These are phyloP conservation scores for Atta colombica DNA, from an alignment of 1,140 invertebrate species.

Conservation along the genomic window DNA sequence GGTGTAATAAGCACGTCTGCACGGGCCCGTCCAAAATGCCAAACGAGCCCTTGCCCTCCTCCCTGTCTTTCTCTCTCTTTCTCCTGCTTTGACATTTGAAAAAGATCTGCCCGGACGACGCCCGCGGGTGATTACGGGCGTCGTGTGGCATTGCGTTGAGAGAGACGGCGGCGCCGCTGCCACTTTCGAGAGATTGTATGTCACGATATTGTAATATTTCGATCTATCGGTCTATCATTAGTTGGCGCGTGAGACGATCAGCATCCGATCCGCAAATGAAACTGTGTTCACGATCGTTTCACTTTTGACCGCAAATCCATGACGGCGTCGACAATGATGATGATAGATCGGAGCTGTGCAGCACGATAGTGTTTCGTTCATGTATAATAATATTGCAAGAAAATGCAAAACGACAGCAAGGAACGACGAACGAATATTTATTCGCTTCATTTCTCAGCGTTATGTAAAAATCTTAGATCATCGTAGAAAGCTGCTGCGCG, in stretches of 20 bases:
- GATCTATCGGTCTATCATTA: slow-evolving; percentile 41
- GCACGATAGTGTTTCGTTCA: neutral
- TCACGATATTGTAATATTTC: slow-evolving; percentile 42
- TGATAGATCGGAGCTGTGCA: neutral
- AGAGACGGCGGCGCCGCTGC: neutral
- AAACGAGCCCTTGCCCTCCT: slow-evolving; percentile 64
- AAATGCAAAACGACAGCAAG: neutral
- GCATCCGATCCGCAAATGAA: slow-evolving; percentile 25
- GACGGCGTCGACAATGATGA: neutral
- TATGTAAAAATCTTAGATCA: slow-evolving; percentile 64
- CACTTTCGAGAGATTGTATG: slow-evolving; percentile 57
- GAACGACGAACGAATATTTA: slow-evolving; percentile 32
- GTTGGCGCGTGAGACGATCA: neutral
- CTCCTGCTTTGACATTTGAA: slow-evolving; percentile 67
- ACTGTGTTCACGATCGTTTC: slow-evolving; percentile 55
- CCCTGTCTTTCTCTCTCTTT: neutral
- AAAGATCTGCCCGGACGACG: slow-evolving; percentile 35
- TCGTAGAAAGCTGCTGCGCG: slow-evolving; percentile 51
- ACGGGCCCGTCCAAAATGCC: slow-evolving; percentile 70
- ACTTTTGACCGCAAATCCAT: slow-evolving; percentile 57
- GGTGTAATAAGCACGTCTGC: slow-evolving; percentile 57
- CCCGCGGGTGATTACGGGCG: slow-evolving; percentile 4
- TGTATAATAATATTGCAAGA: slow-evolving; percentile 20
- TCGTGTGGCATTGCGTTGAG: slow-evolving; percentile 2
- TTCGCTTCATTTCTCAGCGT: slow-evolving; percentile 54